Base-by-base conservation (phyloP, 2,888 invertebrate genomes). In the Allophyes oxyacanthae region DNA sequence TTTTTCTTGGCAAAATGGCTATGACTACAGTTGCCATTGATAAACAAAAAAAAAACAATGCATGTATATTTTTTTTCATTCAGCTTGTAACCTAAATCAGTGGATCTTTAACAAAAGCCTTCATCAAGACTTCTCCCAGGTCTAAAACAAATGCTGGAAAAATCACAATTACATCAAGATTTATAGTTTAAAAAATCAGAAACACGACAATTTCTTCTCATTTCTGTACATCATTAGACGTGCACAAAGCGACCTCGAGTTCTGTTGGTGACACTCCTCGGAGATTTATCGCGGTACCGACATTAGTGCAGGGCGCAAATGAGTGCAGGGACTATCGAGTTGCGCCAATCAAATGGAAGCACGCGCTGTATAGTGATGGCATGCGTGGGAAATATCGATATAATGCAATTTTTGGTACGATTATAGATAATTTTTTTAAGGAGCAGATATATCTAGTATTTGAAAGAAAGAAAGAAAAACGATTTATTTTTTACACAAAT, bases 281-380 rank as follows among this genome's bases (percentile, higher is more conserved):
- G 85, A 88, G 89, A 89, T 91, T 88, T 90, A 89, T 90, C 83
- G 85, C 72, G 78, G 75, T 72, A 72, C 80, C 81, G 76, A 76
- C 83, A 82, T 83, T 84, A 85, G 90, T 87, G 89, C 86, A 85
- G 83, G 82, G 83, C 85, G 84, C 88, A 87, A 90, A 90, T 89
- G 90, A 90, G 88, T 88, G 91, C 90, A 89, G 84, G 81, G 83
- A 81, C 86, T 91, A 92, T 93, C 92, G 89, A 91, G 91, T 93
- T 93, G 92, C 93, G 89, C 89, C 92, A 92, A 93, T 93, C 92
- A 91, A 87, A 89, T 89, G 89, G 86, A 87, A 90, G 90, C 90
- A 89, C 89, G 86, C 86, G 86, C 76, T 75, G 4, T 14, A 13
- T 89, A 91, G 91, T 77, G 90, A 70, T 79, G 90, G n/a, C 54